Base-by-base conservation (phyloP, 2,797 vertebrate species). In the Spea hammondii region DNA sequence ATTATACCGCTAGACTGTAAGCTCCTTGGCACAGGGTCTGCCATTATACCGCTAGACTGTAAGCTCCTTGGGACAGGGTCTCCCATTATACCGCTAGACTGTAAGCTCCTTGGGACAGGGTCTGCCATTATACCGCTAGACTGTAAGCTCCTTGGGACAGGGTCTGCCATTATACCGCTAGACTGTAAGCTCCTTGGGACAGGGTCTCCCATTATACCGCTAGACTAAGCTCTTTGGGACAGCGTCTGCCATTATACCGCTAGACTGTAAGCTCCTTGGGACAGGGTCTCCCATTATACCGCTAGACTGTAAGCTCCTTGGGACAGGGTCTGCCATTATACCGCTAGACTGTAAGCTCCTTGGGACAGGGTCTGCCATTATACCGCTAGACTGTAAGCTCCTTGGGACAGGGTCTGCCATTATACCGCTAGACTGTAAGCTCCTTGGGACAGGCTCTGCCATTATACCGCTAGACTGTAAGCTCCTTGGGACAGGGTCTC, bases 231-330 rank as follows among this genome's bases (percentile, higher is more conserved):
- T 0, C 17, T 1, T 17, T 17, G 17, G 17, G 17, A 17, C 17
- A 17, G 17, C 1, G 17, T 17, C 17, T 17, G 17, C 17, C 17
- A 17, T 17, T 17, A 17, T 1, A 17, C 17, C 17, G 17, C 6
- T 8, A 50, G 0, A 44, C 2, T 48, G 78, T 1, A 0, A 11
- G 45, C 7, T 46, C 4, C 7, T 10, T 6, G 5, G 8, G 1
- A 32, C 32, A 32, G 32, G 2, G 32, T 32, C 67, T 49, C 6
- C 10, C 8, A 3, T 51, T 2, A 10, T 0, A 8, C 0, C 32
- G 47, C 64, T 44, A 64, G 60, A 44, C 1, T n/a, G n/a, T 64
- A 69, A 48, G 55, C n/a, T 13, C 10, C 4, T 17, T 64, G 60
- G 14, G n/a, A 10, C 55, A 5, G 17, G n/a, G n/a, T 64, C 14